Base-by-base conservation (phyloP, 1,140 invertebrate genomes). In the Drosophila ohnishii region DNA sequence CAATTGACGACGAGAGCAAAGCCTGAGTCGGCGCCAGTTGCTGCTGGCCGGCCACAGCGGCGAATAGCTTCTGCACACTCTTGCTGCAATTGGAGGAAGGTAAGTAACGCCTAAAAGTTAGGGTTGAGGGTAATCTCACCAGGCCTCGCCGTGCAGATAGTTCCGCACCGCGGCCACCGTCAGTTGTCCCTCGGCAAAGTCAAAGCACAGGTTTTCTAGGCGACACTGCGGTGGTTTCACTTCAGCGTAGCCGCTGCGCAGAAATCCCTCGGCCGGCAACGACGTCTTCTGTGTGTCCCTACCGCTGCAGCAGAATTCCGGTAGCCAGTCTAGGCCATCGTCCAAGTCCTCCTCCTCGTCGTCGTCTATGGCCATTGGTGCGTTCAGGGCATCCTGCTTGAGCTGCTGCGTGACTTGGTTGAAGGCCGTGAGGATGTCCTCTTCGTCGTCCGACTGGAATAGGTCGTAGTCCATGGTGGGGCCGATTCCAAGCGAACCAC, bases 391-490 rank as follows among this genome's bases (percentile, higher is more conserved):
- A 14, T 61, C 47, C 10, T 50, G 34, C n/a, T 57, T 64, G 10
- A 58, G 45, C 14, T 71, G 50, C 61, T 89, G 77, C 16, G 90
- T 85, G 35, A 79, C 82, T 60, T 76, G 66, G 14, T 84, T 16
- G 53, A 70, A 85, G 22, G 86, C 75, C 14, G 60, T 76, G 5
- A 91, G 70, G 37, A 91, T 76, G 16, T 90, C 90, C 50, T 91
- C 90, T 35, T 91, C 90, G 40, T 91, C 90, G 40, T 91, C 90
- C 7, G 82, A 85, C 60, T 91, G 88, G 55, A 91, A 91, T 8
- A 91, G 66, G 69, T 91, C 85, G 63, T 91, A 91, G 55, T 91
- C 90, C 90, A 91, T 91, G 39, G 35, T 51, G 35, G 22, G 11
- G n/a, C 0, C 34, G 19, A 32, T 55, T 37, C 14, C 8, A 10